These are phyloP conservation scores for Lepisosteus oculatus DNA, from an alignment of 2,113 vertebrate genomes.

Conservation along the genomic window DNA sequence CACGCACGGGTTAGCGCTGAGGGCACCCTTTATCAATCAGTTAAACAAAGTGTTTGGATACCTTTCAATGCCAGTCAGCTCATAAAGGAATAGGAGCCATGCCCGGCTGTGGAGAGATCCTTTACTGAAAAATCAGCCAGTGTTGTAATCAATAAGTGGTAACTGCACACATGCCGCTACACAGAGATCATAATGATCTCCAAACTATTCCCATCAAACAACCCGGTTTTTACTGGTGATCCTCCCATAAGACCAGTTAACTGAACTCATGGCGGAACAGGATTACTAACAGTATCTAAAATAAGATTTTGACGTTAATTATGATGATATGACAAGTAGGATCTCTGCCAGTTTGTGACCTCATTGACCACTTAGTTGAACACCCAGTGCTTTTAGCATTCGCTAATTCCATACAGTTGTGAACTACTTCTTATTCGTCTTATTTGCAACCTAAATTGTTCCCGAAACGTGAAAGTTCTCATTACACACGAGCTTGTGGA, in stretches of 20 bases:
- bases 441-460: no score
- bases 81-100: neutral
- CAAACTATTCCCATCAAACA: neutral
- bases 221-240: neutral
- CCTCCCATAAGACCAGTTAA: neutral
- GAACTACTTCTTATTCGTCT: no score
- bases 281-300: conserved; percentile 12
- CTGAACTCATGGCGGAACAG: neutral
- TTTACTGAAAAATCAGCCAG: no score
- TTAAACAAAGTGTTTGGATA: conserved; percentile 46
- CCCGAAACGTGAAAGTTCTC: no score
- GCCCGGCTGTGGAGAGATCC: no score
- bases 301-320: conserved; percentile 12
- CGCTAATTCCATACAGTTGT: neutral
- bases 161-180: no score
- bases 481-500: no score
- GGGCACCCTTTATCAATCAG: conserved; percentile 44
- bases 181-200: neutral
- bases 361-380: conserved; percentile 1
- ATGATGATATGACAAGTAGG: neutral
- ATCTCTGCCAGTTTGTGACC: conserved; percentile 4
- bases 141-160: no score
- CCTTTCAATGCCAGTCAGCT: conserved; percentile 32
- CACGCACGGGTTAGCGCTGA: conserved; percentile 31
- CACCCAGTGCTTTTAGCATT: neutral